phyloP scores from a whole-genome alignment of 2,888 invertebrate species.

The Nipponacmea schrenckii region DNA sequence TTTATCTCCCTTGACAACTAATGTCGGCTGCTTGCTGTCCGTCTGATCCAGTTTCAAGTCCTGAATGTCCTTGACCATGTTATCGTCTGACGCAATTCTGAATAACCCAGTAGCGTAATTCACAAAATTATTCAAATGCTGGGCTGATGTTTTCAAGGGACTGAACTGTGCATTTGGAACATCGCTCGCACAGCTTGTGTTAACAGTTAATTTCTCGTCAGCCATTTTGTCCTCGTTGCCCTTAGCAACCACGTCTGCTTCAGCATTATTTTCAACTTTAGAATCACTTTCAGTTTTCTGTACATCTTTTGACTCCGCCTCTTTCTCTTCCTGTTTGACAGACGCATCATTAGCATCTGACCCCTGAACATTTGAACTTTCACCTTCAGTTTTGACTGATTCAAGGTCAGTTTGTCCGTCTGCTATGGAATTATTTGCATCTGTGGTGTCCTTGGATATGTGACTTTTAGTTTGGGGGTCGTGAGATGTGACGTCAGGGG shows the following conservation, averaged over 20 bases:
- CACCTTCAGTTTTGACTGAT: too few species aligned
- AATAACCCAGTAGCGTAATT: constrained; percentile 95
- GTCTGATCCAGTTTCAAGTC: constrained; percentile 30
- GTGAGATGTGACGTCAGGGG: too few species aligned
- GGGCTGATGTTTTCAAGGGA: constrained; percentile 50
- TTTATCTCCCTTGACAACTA: constrained; percentile 26
- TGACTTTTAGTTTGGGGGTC: constrained; percentile 16
- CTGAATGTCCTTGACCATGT: constrained; percentile 40
- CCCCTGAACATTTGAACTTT: too few species aligned
- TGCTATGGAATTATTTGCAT: too few species aligned
- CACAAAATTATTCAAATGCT: constrained; percentile 75
- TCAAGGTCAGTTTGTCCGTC: too few species aligned
- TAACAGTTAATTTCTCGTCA: constrained; percentile 11
- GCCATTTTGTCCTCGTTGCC: constrained; percentile 19
- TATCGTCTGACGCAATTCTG: constrained; percentile 55
- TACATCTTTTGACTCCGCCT: neutral
- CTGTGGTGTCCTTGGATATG: too few species aligned
- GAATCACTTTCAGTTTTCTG: constrained; percentile 33
- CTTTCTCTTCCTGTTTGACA: too few species aligned
- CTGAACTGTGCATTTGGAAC: constrained; percentile 41
- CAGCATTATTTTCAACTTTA: constrained; percentile 26
- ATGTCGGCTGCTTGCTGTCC: constrained; percentile 12
- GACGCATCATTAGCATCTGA: too few species aligned
- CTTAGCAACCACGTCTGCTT: constrained; percentile 18
- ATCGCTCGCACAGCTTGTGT: neutral